phyloP scores from a whole-genome alignment of 53 echinoderm and acorn worm species.

The Echinometra lucunter region DNA sequence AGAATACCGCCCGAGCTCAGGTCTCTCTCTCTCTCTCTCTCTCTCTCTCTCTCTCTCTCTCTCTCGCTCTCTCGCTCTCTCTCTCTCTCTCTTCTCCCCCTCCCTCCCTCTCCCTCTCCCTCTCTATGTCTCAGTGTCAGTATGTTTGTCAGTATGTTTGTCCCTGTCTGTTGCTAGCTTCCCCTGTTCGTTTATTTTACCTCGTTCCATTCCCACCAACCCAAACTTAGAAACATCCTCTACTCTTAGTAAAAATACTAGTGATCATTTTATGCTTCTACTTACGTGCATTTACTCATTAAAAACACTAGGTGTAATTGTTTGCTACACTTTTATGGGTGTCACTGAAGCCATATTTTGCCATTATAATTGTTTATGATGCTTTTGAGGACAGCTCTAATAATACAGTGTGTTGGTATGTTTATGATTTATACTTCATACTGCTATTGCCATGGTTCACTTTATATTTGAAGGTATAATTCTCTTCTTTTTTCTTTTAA shows the following conservation, averaged over 20 bases:
- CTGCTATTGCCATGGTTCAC: background rate
- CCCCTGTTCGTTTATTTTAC: background rate
- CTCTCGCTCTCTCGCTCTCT: background rate
- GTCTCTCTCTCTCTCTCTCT: background rate
- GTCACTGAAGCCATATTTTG: constrained; percentile 35
- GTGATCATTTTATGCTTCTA: background rate
- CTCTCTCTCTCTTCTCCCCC: background rate
- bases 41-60: background rate
- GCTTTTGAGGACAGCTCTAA: background rate
- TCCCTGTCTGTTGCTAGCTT: background rate
- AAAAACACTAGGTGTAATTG: background rate
- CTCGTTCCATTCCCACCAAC: background rate
- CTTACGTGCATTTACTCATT: background rate
- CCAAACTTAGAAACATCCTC: background rate
- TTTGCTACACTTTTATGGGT: constrained; percentile 17
- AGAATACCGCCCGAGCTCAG: too few species aligned
- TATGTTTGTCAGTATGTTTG: background rate
- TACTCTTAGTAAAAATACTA: background rate
- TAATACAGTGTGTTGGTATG: background rate
- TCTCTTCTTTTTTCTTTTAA: background rate
- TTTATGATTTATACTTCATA: background rate
- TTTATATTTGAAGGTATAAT: background rate
- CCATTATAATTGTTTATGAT: background rate
- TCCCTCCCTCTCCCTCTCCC: too few species aligned
- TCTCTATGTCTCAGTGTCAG: background rate